phyloP scores from a whole-genome alignment of 2,113 vertebrate genomes.

The Burhinus bistriatus region DNA sequence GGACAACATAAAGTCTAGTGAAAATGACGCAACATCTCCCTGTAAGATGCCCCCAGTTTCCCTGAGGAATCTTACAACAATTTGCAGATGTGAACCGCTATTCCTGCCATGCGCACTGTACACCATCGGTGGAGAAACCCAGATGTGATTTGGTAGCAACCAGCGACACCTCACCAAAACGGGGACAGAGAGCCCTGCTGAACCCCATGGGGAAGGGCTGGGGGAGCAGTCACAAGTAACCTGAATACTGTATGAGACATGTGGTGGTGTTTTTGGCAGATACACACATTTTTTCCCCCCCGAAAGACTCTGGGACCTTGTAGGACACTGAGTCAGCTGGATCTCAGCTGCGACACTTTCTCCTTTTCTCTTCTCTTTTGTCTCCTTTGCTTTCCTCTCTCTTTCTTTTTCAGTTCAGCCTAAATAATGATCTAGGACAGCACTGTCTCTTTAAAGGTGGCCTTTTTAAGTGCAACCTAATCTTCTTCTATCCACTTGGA shows the following conservation, averaged over 20 bases:
- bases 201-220: background rate
- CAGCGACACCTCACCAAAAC: background rate
- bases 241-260: background rate
- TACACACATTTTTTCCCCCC: background rate
- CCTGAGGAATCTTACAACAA: background rate
- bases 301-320: background rate
- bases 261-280: background rate
- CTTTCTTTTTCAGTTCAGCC: conserved; percentile 43
- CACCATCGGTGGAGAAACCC: fast-evolving
- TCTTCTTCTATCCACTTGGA: conserved; percentile 84
- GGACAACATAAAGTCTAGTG: background rate
- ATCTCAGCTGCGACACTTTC: background rate
- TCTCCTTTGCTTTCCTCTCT: background rate
- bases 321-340: background rate
- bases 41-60: background rate
- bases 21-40: background rate
- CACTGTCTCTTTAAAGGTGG: conserved; percentile 80
- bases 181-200: background rate
- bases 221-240: background rate
- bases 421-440: conserved; percentile 68
- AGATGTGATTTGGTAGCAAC: background rate
- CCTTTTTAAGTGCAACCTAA: conserved; percentile 77
- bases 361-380: background rate
- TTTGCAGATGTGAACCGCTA: background rate
- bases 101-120: fast-evolving